A percentile compares a stretch with the other conserved stretches of the same genome.
phyloP scores from a whole-genome alignment of 2,888 invertebrate genomes.

The Leptopilina myrica region DNA sequence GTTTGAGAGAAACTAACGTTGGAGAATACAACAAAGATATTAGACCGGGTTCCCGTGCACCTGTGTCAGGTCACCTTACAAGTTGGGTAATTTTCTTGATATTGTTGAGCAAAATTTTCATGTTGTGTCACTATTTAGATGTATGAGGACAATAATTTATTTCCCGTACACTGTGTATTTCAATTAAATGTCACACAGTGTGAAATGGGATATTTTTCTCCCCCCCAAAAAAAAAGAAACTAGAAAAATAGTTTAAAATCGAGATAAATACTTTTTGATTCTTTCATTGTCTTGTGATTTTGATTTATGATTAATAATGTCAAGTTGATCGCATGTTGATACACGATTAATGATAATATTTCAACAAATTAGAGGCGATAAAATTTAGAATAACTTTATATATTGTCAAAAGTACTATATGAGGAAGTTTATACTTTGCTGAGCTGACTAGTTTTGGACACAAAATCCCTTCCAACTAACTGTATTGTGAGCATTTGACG shows the following conservation, averaged over 20 bases:
- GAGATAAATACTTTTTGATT: no score
- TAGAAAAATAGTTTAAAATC: no score
- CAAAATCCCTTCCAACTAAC: slow-evolving; percentile 17
- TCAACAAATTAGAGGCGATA: no score
- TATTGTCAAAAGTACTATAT: background rate
- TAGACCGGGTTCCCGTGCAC: slow-evolving; percentile 19
- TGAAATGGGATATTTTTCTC: no score
- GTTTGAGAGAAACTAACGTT: slow-evolving; percentile 20
- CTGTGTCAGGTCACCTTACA: slow-evolving; percentile 23
- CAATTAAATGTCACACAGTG: background rate
- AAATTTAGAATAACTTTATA: background rate
- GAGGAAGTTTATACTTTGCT: background rate
- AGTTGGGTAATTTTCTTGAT: slow-evolving; percentile 30
- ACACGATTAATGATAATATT: no score
- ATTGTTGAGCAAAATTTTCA: background rate
- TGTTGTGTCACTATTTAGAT: background rate
- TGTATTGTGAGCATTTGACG: slow-evolving; percentile 41
- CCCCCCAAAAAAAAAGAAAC: no score
- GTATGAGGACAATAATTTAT: background rate
- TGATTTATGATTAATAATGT: no score
- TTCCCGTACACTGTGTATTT: background rate
- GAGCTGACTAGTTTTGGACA: background rate
- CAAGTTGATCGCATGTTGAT: no score
- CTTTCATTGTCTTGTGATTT: no score
- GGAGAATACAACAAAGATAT: slow-evolving; percentile 38